phyloP scores from a whole-genome alignment of 2,888 invertebrate species.

The Pasiphila rectangulata region DNA sequence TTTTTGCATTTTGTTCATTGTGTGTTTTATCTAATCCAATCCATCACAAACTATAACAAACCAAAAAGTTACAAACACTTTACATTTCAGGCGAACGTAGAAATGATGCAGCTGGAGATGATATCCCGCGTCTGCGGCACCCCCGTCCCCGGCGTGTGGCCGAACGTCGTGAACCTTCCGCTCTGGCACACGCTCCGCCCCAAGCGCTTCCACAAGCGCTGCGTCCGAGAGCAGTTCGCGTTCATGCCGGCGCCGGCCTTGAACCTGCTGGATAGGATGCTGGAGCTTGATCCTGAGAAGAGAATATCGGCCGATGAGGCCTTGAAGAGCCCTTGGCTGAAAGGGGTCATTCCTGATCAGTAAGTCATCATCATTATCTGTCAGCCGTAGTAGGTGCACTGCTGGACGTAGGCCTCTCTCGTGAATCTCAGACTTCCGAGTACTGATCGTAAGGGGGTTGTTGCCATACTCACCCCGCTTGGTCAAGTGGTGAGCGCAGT shows the following conservation, averaged over 20 bases:
- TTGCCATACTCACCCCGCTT: no score
- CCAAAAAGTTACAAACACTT: background rate
- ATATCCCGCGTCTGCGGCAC: slow-evolving; percentile 97
- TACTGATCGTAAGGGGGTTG: no score
- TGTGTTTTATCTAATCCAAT: no score
- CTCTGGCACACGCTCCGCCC: slow-evolving; percentile 95
- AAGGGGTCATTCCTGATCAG: slow-evolving; percentile 94
- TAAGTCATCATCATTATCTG: no score
- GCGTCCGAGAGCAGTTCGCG: slow-evolving; percentile 94
- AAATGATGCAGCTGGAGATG: slow-evolving; percentile 95
- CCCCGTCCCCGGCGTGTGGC: slow-evolving; percentile 98
- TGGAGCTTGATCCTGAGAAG: slow-evolving; percentile 96
- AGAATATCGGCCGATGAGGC: slow-evolving; percentile 97
- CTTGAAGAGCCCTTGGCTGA: slow-evolving; percentile 94
- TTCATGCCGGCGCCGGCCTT: slow-evolving; percentile 94
- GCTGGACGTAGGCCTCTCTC: no score
- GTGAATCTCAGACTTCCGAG: no score
- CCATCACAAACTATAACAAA: no score
- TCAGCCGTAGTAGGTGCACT: no score
- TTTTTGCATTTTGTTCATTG: no score
- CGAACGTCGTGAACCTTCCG: slow-evolving; percentile 95
- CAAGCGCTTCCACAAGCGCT: slow-evolving; percentile 92
- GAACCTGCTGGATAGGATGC: slow-evolving; percentile 96
- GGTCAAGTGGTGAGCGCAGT: no score
- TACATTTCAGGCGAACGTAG: slow-evolving; percentile 88